Base-by-base conservation (phyloP, 1,140 invertebrate species). In the Galleria mellonella region DNA sequence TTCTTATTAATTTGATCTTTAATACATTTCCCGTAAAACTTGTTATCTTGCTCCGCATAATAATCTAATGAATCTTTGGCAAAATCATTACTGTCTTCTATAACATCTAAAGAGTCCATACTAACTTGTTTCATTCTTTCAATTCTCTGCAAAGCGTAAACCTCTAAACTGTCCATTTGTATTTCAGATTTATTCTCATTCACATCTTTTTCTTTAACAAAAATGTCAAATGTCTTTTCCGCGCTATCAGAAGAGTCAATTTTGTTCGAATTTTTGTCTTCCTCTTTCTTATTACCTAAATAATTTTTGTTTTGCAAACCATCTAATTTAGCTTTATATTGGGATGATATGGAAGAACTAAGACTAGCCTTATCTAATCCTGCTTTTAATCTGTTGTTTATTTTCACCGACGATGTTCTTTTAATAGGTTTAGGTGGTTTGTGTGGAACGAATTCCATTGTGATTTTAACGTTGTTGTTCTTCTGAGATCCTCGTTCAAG, bases 131-230 rank as follows among this genome's bases (percentile, higher is more conserved):
- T 82, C 51, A 77, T 72, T 47, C 74, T 65, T 41, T 87, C 86
- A 47, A 74, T 77, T 54, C 69, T 86, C 13, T 88, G 88, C 59
- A 86, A 87, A 0, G 86, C 86, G 32, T 87, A 88, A 0, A 88
- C 83, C 65, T 89, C 89, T 7, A 90, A 66, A 43, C 88, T 88
- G 41, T 90, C 88, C 87, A 90, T 87, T 70, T 86, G 83, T 9
- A 87, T 87, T 70, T 87, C 86, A 32, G 84, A 87, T 60, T 82
- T 87, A 53, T 90, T 89, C 47, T 89, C 87, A n/a, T 87, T 88
- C 7, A 87, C 74, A 15, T 89, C 89, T 55, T 88, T 89, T 61
- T 89, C 89, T 30, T 88, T 77, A 1, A 90, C 87, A 51, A 87
- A 89, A 60, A 89, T 84, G 37, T 89, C 87, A 47, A 90, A 89